Evolutionary conservation across 1,140 invertebrate species (phyloP).

Genomic region (Anastrepha obliqua): DNA sequence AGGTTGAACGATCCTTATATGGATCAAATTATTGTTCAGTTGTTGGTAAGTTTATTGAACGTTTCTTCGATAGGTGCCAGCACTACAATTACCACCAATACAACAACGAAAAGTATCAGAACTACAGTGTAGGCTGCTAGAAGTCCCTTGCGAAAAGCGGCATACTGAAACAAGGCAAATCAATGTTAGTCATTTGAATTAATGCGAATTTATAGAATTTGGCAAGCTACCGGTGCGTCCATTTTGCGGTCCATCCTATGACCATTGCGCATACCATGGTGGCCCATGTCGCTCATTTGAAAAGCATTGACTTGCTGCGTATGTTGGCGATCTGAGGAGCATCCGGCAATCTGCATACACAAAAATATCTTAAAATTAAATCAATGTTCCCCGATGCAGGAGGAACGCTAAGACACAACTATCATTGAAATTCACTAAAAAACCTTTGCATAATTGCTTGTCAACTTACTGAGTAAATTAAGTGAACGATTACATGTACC

Average conservation of each 20-base stretch:
- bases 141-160: constrained; percentile 82
- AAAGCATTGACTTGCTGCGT: constrained; percentile 85
- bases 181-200: not conserved
- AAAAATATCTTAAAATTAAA: constrained; percentile 67
- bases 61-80: constrained; percentile 82
- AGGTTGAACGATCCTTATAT: not conserved
- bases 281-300: constrained; percentile 86
- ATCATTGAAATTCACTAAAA: not conserved
- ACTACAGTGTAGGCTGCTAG: constrained; percentile 84
- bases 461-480: constrained; percentile 89
- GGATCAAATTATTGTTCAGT: not conserved
- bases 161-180: constrained; percentile 79
- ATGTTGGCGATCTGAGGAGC: constrained; percentile 82
- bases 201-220: not conserved
- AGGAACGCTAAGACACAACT: not conserved
- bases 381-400: constrained; percentile 1
- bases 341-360: constrained; percentile 81
- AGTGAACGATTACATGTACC: constrained; percentile 91
- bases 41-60: constrained; percentile 38
- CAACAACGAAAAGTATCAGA: constrained; percentile 79
- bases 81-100: constrained; percentile 83
- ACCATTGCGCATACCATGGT: constrained; percentile 77
- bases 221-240: constrained; percentile 83
- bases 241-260: constrained; percentile 80
- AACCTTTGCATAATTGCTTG: not conserved